Evolutionary conservation across 2,113 vertebrate species (phyloP).

Genomic region (Ranitomeya imitator): DNA sequence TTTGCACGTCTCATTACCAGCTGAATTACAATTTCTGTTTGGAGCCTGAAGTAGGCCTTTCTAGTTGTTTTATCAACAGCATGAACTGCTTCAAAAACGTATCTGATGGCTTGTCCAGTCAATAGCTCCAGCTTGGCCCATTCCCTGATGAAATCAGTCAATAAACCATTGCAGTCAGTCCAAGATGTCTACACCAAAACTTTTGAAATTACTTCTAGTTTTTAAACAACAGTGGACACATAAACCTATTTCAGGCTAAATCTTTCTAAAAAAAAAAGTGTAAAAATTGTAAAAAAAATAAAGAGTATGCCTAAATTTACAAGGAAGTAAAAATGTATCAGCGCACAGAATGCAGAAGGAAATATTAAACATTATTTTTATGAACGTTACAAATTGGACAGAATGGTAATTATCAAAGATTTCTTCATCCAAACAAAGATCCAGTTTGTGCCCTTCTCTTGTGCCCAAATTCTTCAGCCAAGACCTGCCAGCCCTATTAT

Average conservation of each 20-base stretch:
- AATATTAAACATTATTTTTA: no score
- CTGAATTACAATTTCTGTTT: constrained; percentile 58
- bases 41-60: constrained; percentile 47
- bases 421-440: no score
- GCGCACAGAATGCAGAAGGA: no score
- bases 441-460: no score
- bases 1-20: constrained; percentile 64
- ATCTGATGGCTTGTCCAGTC: constrained; percentile 48
- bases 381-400: no score
- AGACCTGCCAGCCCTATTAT: no score
- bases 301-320: no score
- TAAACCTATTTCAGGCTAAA: neutral
- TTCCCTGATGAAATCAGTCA: neutral
- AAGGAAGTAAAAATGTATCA: no score
- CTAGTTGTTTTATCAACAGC: constrained; percentile 58
- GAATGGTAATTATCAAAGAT: no score
- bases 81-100: constrained; percentile 54
- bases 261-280: neutral
- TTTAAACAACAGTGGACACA: no score
- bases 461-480: no score
- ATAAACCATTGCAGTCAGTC: neutral
- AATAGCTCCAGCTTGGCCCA: constrained; percentile 16
- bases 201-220: neutral
- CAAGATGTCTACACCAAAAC: neutral
- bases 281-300: no score